Percentiles rank a stretch among this genome's conserved stretches.
phyloP scores from a whole-genome alignment of 92 coral and sea anemone species.

The Chrysogorgia sp. region DNA sequence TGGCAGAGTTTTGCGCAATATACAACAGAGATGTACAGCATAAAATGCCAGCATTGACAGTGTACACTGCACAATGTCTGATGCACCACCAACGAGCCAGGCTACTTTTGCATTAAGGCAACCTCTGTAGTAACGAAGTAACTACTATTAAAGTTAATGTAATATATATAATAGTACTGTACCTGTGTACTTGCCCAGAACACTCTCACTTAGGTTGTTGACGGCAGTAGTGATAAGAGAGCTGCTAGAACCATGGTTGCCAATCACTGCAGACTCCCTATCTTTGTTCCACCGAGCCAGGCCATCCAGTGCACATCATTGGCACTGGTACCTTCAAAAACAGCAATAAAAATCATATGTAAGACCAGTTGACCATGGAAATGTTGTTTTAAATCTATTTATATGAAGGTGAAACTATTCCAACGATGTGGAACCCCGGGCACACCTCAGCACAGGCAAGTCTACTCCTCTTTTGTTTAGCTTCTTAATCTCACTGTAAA shows the following conservation, averaged over 20 bases:
- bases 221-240: slow-evolving; percentile 34
- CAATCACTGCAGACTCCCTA: slow-evolving; percentile 39
- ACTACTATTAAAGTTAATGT: no score
- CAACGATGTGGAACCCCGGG: slow-evolving; percentile 59
- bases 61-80: no score
- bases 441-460: slow-evolving; percentile 12
- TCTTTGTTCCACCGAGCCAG: slow-evolving; percentile 58
- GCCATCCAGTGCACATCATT: slow-evolving; percentile 68
- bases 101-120: no score
- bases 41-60: no score
- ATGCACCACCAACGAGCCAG: no score
- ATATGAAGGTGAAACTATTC: slow-evolving; percentile 70
- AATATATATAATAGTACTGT: no score
- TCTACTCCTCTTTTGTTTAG: slow-evolving; percentile 34
- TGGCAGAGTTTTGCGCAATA: no score
- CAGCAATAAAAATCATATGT: background rate
- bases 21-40: no score
- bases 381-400: background rate
- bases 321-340: slow-evolving; percentile 66
- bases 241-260: no score
- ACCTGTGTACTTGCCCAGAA: slow-evolving; percentile 52
- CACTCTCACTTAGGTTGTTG: slow-evolving; percentile 52
- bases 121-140: no score
- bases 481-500: slow-evolving; percentile 46
- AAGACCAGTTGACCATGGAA: background rate